Conservation (phyloP, 2,797 vertebrate species). For the Smutsia temminckii region DNA sequence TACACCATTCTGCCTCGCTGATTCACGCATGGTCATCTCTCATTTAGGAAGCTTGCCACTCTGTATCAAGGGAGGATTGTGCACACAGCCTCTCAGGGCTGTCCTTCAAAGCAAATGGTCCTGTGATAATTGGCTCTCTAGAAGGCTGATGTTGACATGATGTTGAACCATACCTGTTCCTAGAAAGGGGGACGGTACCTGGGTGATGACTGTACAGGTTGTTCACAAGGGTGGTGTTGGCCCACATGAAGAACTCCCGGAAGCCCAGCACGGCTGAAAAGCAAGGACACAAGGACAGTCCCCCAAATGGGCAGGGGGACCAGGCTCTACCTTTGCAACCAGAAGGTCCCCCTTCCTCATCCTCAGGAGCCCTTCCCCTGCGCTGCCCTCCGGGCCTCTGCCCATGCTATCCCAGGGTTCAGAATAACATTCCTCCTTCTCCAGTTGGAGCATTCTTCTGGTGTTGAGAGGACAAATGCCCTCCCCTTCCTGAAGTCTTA, state of each 20-base stretch:
- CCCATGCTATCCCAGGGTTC: not conserved
- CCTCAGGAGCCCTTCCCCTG: not conserved
- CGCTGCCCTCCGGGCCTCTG: not conserved
- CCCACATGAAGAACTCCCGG: constrained; percentile 92
- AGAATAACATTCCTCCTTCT: not conserved
- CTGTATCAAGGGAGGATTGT: not conserved
- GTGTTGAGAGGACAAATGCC: not conserved
- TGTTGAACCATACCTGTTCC: not conserved
- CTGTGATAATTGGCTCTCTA: not conserved
- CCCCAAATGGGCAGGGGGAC: not conserved
- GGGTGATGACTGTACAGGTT: constrained; percentile 91
- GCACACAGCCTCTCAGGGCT: not conserved
- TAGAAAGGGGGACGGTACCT: constrained; percentile 84
- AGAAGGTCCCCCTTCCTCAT: not conserved
- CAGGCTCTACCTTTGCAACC: not conserved
- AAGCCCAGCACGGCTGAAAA: constrained; percentile 88
- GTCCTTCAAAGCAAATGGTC: not conserved
- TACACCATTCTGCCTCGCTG: not conserved
- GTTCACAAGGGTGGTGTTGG: constrained; percentile 90
- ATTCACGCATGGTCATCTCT: not conserved
- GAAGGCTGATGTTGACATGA: not conserved
- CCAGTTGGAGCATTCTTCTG: not conserved
- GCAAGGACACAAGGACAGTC: constrained; percentile 29
- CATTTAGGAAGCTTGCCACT: not conserved
- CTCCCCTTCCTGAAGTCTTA: not conserved